Base-by-base conservation (phyloP, 2,888 invertebrate species). In the Stratiomys singularior region DNA sequence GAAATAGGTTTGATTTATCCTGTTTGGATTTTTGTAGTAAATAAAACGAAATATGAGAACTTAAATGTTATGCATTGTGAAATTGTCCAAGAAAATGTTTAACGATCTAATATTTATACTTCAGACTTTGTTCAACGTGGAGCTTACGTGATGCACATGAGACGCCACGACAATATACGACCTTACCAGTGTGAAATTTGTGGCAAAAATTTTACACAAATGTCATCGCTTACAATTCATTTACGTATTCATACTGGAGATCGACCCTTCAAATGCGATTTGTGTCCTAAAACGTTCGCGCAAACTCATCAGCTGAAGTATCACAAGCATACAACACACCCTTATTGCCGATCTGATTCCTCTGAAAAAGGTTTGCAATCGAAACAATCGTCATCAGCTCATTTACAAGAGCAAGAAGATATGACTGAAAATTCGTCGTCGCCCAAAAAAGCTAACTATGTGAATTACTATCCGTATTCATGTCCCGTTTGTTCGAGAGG, bases 101-200 rank as follows among this genome's bases (percentile, higher is more conserved):
- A 44, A 44, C 13, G 44, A 44, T 9, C 44, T 9, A 44, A 44
- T 44, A n/a, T 44, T 44, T 44, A 7, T 44, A 44, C 7, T 52
- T 13, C 15, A 79, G 78, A 77, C 72, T 80, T 80, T 52, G 64
- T 71, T 28, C 80, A 80, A 63, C 79, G 79, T n/a, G 77, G 79
- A 11, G 76, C 80, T 37, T 80, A 56, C 27, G 63, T 71, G 2
- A 79, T 80, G 80, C 80, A 80, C 77, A 80, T 80, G 79, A 72
- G 79, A n/a, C 79, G 76, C 21, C 80, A 80, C 37, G 63, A 78
- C 37, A 79, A 79, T 18, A 21, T 77, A 9, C 78, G 80, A 9
- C 79, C 79, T 15, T 80, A 78, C 79, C 80, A 80, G 28, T 80
- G 80, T 47, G 79, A 80, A 63, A 30, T 79, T n/a, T 80, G 80